Conservation (phyloP, 2,113 vertebrate genomes). For the Engystomops pustulosus region DNA sequence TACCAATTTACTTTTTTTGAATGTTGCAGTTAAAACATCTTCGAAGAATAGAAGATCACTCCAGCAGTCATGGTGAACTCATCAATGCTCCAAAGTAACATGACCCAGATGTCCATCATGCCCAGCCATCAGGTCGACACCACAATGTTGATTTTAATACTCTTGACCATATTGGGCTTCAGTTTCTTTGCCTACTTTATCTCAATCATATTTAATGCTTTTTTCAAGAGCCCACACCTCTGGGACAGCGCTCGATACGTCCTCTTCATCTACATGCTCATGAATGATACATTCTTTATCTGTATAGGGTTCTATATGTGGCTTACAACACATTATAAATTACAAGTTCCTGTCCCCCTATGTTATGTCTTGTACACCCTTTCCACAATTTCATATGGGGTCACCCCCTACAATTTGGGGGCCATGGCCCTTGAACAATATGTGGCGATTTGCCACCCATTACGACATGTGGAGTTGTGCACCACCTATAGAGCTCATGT, state of each 20-base stretch:
- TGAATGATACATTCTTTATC: background rate
- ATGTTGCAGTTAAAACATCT: too few relatives aligned
- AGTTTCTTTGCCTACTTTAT: conserved; percentile 15
- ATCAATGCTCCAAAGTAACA: background rate
- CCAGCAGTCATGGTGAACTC: background rate
- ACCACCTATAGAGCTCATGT: background rate
- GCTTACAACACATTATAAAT: background rate
- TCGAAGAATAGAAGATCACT: too few relatives aligned
- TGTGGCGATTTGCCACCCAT: background rate
- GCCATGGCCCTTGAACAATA: background rate
- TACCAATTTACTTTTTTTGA: too few relatives aligned
- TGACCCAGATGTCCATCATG: background rate
- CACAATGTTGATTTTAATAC: too few relatives aligned
- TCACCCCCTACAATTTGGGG: background rate
- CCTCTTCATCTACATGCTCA: background rate
- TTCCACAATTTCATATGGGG: too few relatives aligned
- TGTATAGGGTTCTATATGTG: background rate
- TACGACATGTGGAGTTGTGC: background rate
- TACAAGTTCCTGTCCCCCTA: background rate
- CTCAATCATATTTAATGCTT: background rate
- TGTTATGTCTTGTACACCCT: background rate
- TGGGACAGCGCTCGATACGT: conserved; percentile 3
- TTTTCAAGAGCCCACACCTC: background rate
- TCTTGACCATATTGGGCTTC: background rate
- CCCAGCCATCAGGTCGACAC: too few relatives aligned